phyloP scores from a whole-genome alignment of 2,888 invertebrate species.

The Drosophila nr. perissopoda region DNA sequence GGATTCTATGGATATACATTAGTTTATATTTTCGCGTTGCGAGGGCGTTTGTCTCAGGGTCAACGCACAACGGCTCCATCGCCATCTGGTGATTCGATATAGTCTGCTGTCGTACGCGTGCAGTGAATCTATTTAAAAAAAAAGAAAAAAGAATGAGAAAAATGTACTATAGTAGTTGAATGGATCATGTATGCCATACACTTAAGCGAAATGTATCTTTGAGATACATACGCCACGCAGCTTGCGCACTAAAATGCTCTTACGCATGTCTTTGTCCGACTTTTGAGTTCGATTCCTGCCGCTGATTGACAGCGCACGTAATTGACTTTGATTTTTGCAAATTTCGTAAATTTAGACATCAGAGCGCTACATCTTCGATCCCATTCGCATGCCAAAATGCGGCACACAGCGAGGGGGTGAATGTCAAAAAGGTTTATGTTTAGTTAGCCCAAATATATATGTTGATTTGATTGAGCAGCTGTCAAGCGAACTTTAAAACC shows the following conservation, averaged over 20 bases:
- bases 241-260: conserved; percentile 65
- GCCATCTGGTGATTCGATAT: conserved; percentile 62
- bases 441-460: conserved; percentile 77
- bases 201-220: conserved; percentile 78
- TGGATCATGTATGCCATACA: conserved; percentile 72
- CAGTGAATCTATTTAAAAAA: conserved; percentile 44
- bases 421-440: conserved; percentile 76
- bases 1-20: conserved; percentile 48
- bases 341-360: conserved; percentile 77
- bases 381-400: conserved; percentile 24
- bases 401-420: conserved; percentile 15
- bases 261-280: conserved; percentile 70
- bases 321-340: conserved; percentile 79
- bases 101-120: conserved; percentile 44
- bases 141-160: neutral
- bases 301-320: conserved; percentile 77
- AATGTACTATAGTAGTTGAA: conserved; percentile 51
- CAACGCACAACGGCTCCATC: conserved; percentile 64
- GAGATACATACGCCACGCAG: conserved; percentile 52
- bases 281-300: conserved; percentile 67
- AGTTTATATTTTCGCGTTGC: conserved; percentile 74
- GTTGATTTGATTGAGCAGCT: conserved; percentile 80
- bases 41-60: conserved; percentile 79
- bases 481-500: conserved; percentile 71
- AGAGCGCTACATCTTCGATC: conserved; percentile 45